Evolutionary conservation across 2,888 invertebrate species (phyloP).

Genomic region (Amphipoea lucens): DNA sequence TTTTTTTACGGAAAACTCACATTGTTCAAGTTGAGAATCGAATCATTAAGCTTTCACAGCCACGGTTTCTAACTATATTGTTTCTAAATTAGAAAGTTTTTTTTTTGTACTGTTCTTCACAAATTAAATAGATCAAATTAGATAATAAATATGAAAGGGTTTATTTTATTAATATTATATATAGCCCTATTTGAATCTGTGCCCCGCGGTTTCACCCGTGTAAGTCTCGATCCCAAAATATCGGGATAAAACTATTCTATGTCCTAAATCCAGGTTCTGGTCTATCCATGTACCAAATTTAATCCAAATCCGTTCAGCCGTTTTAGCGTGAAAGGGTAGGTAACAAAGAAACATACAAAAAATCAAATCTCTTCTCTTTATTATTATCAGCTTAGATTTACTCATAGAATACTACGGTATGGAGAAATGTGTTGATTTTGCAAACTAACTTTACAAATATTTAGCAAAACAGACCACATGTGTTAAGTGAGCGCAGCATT

Average conservation of each 20-base stretch:
- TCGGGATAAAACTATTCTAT: too few relatives aligned
- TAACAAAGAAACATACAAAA: too few relatives aligned
- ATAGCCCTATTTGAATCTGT: too few relatives aligned
- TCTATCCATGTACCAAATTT: neutral
- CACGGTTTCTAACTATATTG: neutral
- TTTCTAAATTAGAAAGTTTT: constrained; percentile 13
- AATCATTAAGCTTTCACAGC: constrained; percentile 7
- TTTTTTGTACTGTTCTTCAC: neutral
- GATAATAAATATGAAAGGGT: neutral
- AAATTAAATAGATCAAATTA: constrained; percentile 1
- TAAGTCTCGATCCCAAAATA: too few relatives aligned
- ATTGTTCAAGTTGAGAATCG: constrained; percentile 22
- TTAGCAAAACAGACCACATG: neutral
- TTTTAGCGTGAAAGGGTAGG: too few relatives aligned
- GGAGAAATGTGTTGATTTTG: neutral
- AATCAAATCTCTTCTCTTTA: too few relatives aligned
- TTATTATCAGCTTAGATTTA: neutral
- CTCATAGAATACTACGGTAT: neutral
- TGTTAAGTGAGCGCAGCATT: neutral
- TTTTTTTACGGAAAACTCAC: constrained; percentile 28
- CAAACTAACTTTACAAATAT: neutral
- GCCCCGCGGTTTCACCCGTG: too few relatives aligned
- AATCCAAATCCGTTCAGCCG: neutral
- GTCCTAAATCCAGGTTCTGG: too few relatives aligned
- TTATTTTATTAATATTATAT: neutral